phyloP scores from a whole-genome alignment of 2,888 invertebrate genomes.

The Parascotia fuliginaria region DNA sequence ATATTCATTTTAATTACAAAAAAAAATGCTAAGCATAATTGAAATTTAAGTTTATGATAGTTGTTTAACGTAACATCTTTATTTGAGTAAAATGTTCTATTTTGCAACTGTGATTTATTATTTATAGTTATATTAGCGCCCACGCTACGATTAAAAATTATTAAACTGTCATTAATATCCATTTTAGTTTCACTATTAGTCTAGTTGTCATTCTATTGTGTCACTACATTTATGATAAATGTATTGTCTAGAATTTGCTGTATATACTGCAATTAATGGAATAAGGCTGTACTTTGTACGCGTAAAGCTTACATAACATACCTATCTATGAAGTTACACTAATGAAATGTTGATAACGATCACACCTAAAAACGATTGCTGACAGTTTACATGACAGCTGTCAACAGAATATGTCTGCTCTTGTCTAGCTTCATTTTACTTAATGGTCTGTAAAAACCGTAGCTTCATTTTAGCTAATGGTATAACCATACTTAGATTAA shows the following conservation, averaged over 20 bases:
- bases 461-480: too few species aligned
- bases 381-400: neutral
- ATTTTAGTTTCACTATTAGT: too few species aligned
- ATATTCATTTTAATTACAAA: too few species aligned
- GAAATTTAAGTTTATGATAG: too few species aligned
- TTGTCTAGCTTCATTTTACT: neutral
- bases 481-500: too few species aligned
- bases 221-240: neutral
- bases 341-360: neutral
- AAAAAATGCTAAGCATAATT: too few species aligned
- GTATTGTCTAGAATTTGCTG: neutral
- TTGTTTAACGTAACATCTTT: too few species aligned
- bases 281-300: neutral
- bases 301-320: constrained; percentile 4
- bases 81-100: too few species aligned
- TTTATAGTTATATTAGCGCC: too few species aligned
- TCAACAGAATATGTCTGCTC: neutral
- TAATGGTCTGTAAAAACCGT: neutral
- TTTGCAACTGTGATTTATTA: too few species aligned
- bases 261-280: neutral
- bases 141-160: too few species aligned
- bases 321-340: neutral
- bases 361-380: neutral
- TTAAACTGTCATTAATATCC: too few species aligned
- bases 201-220: neutral